Evolutionary conservation across 92 coral and sea anemone genomes (phyloP).

Genomic region (Desmophyllum pertusum): DNA sequence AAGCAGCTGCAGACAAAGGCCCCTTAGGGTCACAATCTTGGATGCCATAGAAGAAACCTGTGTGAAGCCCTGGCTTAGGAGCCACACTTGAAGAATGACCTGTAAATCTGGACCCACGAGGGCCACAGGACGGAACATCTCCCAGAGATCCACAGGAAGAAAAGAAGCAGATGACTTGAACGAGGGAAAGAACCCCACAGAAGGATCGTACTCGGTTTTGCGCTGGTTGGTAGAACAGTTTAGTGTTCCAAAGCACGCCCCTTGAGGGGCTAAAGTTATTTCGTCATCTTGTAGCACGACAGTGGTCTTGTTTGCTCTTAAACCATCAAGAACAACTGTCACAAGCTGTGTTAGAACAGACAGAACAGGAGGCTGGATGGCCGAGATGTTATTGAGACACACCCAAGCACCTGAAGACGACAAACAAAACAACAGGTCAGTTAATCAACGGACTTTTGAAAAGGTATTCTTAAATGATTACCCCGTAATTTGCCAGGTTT

Average conservation of each 20-base stretch:
- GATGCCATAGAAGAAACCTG: conserved; percentile 82
- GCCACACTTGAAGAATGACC: conserved; percentile 87
- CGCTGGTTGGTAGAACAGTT: conserved; percentile 31
- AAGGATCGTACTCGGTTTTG: conserved; percentile 36
- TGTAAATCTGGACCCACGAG: conserved; percentile 85
- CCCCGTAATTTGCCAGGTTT: not conserved
- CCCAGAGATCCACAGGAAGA: conserved; percentile 76
- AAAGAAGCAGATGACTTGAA: conserved; percentile 78
- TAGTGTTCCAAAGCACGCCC: conserved; percentile 93
- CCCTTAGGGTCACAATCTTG: conserved; percentile 78
- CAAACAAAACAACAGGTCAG: conserved; percentile 5
- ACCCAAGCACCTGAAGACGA: conserved; percentile 87
- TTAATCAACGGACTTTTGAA: not conserved
- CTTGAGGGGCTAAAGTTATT: conserved; percentile 68
- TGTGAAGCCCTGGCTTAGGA: conserved; percentile 89
- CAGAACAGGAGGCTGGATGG: conserved; percentile 80
- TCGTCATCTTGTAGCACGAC: conserved; percentile 90
- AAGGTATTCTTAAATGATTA: too few relatives aligned
- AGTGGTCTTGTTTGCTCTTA: conserved; percentile 76
- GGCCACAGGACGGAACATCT: conserved; percentile 86
- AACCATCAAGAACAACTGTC: conserved; percentile 78
- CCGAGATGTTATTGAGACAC: conserved; percentile 82
- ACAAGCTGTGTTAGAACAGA: conserved; percentile 80
- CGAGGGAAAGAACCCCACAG: conserved; percentile 78
- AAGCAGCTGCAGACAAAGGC: conserved; percentile 64